These are phyloP conservation scores for Iphiclides podalirius DNA, from an alignment of 2,888 invertebrate species.

Conservation along the genomic window DNA sequence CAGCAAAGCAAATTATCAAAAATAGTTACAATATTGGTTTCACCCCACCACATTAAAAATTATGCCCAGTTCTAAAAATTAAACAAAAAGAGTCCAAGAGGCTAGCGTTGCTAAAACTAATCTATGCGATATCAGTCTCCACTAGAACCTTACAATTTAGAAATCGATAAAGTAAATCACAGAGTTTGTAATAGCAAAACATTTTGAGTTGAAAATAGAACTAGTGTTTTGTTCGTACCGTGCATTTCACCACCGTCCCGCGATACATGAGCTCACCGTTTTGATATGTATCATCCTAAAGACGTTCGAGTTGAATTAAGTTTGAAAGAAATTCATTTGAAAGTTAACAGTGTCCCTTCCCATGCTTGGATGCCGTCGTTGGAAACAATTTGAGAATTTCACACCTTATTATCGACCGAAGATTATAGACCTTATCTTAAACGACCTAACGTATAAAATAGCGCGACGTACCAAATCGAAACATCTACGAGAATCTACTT, in stretches of 20 bases:
- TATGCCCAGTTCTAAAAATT: constrained; percentile 64
- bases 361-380: constrained; percentile 67
- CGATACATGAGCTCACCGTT: constrained; percentile 60
- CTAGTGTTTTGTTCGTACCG: constrained; percentile 53
- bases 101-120: constrained; percentile 80
- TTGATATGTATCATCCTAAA: constrained; percentile 78
- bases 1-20: constrained; percentile 62
- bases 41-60: constrained; percentile 42
- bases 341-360: constrained; percentile 68
- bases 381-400: constrained; percentile 42
- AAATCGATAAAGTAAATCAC: constrained; percentile 79
- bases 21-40: constrained; percentile 52
- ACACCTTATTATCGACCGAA: constrained; percentile 69
- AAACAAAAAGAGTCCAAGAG: constrained; percentile 70
- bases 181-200: constrained; percentile 76
- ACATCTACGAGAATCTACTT: constrained; percentile 44
- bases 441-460: constrained; percentile 66
- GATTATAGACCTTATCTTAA: constrained; percentile 58
- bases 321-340: constrained; percentile 50
- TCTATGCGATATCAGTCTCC: constrained; percentile 80
- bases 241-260: constrained; percentile 52
- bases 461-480: constrained; percentile 58
- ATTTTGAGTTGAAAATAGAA: constrained; percentile 58
- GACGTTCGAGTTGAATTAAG: constrained; percentile 58
- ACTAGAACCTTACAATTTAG: constrained; percentile 79